phyloP scores from a whole-genome alignment of 1,140 invertebrate species.

The Drosophila rhopaloa region DNA sequence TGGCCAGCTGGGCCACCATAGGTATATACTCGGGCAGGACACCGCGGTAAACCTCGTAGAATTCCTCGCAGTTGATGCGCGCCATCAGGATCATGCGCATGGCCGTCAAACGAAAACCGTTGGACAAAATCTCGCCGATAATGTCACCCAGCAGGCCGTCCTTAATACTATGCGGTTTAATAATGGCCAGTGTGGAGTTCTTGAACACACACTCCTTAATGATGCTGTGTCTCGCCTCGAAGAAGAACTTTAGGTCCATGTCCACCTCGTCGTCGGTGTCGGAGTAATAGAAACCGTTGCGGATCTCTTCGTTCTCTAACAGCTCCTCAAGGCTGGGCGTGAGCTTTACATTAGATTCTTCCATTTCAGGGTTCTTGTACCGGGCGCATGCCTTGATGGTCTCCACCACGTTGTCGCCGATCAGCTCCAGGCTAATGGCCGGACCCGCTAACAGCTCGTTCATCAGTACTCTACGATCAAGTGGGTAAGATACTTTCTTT shows the following conservation, averaged over 20 bases:
- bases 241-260: conserved; percentile 89
- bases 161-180: conserved; percentile 96
- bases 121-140: conserved; percentile 90
- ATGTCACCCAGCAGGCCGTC: conserved; percentile 90
- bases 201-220: conserved; percentile 58
- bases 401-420: conserved; percentile 89
- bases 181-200: conserved; percentile 91
- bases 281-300: conserved; percentile 91
- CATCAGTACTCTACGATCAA: conserved; percentile 85
- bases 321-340: conserved; percentile 89
- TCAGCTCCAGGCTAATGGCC: conserved; percentile 90
- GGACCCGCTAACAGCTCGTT: conserved; percentile 90
- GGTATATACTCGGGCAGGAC: conserved; percentile 93
- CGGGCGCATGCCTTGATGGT: conserved; percentile 78
- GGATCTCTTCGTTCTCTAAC: conserved; percentile 90
- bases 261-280: conserved; percentile 86
- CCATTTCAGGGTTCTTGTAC: conserved; percentile 46
- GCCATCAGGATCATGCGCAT: conserved; percentile 92
- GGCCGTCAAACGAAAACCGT: conserved; percentile 91
- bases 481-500: neutral
- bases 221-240: conserved; percentile 83
- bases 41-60: conserved; percentile 97
- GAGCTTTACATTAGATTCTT: conserved; percentile 56
- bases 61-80: conserved; percentile 93
- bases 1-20: conserved; percentile 92